Evolutionary conservation across 2,113 vertebrate species (phyloP).

Genomic region (Neopipo cinnamomea): DNA sequence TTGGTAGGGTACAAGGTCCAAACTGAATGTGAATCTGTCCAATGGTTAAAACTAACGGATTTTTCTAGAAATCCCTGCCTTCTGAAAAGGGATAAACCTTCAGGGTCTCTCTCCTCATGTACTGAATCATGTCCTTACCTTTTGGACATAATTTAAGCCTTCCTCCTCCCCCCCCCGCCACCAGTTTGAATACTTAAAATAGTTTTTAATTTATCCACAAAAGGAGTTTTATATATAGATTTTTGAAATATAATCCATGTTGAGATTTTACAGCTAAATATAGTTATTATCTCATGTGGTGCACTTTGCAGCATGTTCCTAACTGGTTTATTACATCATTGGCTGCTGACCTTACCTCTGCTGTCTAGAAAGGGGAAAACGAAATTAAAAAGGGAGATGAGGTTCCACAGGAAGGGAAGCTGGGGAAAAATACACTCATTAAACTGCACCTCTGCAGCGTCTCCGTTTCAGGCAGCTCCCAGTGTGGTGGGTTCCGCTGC

Average conservation of each 20-base stretch:
- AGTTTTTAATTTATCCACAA: not conserved
- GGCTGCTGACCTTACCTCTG: not conserved
- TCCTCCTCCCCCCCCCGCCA: too few relatives aligned
- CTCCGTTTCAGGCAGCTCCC: not conserved
- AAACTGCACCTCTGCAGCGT: not conserved
- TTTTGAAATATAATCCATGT: not conserved
- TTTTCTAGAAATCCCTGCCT: not conserved
- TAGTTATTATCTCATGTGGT: not conserved
- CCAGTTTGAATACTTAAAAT: not conserved
- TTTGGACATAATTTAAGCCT: not conserved
- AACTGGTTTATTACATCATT: not conserved
- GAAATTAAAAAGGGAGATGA: slow-evolving; percentile 17
- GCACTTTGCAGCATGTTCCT: not conserved
- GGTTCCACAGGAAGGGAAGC: not conserved
- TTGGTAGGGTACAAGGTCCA: not conserved
- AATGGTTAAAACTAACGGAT: not conserved
- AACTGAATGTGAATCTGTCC: not conserved
- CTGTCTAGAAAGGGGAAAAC: not conserved
- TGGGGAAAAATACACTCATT: not conserved
- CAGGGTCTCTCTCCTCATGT: not conserved
- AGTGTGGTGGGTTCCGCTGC: not conserved
- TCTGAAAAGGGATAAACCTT: not conserved
- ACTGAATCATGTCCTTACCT: not conserved
- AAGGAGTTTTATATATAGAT: not conserved
- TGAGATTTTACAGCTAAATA: not conserved